Base-by-base conservation (phyloP, 2,888 invertebrate genomes). In the Pristionchus japonicus region DNA sequence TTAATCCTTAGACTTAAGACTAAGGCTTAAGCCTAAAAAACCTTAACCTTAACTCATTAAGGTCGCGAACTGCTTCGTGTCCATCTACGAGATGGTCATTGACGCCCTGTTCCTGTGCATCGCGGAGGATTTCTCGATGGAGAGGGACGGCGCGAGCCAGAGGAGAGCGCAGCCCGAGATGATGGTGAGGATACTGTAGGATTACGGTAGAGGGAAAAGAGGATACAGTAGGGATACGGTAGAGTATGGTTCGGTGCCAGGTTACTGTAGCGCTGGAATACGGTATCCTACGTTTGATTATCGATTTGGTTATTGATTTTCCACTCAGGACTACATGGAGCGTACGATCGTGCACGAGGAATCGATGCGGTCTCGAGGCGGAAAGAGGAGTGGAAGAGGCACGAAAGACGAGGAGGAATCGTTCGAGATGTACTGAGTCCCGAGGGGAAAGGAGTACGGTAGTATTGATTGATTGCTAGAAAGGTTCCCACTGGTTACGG, bases 41-140 rank as follows among this genome's bases (percentile, higher is more conserved):
- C n/a, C n/a, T n/a, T n/a, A n/a, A n/a, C n/a, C n/a, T 20, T 83
- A 49, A 34, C 34, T 52, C 34, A n/a, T 37, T 57, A 23, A 88
- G 80, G 97, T 98, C 90, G 97, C 98, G 13, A 98, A 98, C 94
- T 97, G 97, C 95, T 97, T 98, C 89, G 96, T 98, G 88, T 97
- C 98, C 11, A 96, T 98, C 6, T 98, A 98, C 94, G 98, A 98
- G 97, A 97, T 98, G 96, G 97, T 98, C 17, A 97, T 98, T 13
- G 98, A 98, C 95, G 97, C 98, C 0, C 95, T 98, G 87, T 97
- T 98, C 95, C 95, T 98, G 90, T 98, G 98, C 95, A 87, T 87
- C 23, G 77, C 87, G 17, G 87, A 87, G 47, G 87, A 87, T 43
- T 70, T 57, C 47, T 70, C 49, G 23, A 47, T 86, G 86, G 86